phyloP scores from a whole-genome alignment of 2,113 vertebrate genomes.

The Phyllostomus hastatus region DNA sequence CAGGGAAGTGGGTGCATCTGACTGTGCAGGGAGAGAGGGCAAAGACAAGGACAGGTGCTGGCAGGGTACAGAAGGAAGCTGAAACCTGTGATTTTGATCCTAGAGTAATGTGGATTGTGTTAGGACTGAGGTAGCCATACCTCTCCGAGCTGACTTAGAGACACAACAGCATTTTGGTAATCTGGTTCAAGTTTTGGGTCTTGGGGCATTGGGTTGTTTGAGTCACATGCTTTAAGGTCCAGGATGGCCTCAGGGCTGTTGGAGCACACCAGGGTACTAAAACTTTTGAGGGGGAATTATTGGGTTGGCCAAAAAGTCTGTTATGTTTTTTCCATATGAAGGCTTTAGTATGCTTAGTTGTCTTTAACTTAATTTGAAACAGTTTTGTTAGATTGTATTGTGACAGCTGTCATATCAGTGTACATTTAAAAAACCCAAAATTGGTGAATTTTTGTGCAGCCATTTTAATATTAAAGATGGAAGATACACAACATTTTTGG shows the following conservation, averaged over 20 bases:
- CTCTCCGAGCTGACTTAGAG: not conserved
- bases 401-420: too few relatives aligned
- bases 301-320: too few relatives aligned
- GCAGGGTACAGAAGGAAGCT: not conserved
- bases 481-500: too few relatives aligned
- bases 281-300: not conserved
- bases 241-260: not conserved
- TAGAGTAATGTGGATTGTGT: not conserved
- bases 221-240: not conserved
- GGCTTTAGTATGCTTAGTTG: too few relatives aligned
- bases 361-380: too few relatives aligned
- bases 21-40: not conserved
- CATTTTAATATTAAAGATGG: too few relatives aligned
- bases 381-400: too few relatives aligned
- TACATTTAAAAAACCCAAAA: too few relatives aligned
- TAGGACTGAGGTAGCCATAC: not conserved
- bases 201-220: not conserved
- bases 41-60: not conserved
- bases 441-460: too few relatives aligned
- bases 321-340: too few relatives aligned
- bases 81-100: not conserved
- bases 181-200: not conserved
- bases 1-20: not conserved
- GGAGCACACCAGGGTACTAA: too few relatives aligned
- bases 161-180: not conserved